Conservation (phyloP, 2,797 vertebrate genomes). For the Lutjanus argentimaculatus region DNA sequence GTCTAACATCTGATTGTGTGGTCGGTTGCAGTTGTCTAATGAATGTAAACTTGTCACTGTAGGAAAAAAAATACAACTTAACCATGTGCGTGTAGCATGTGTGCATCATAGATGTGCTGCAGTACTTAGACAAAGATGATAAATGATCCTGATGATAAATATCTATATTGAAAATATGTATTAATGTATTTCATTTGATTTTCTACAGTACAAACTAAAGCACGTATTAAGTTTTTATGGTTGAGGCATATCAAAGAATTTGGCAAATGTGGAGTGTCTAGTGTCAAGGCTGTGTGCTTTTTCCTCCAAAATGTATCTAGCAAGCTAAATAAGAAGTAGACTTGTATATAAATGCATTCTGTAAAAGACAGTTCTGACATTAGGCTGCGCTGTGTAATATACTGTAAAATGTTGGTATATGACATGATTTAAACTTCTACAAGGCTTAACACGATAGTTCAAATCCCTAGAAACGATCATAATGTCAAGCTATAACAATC, state of each 20-base stretch:
- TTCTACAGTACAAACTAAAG: neutral
- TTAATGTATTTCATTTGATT: neutral
- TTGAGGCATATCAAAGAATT: no score
- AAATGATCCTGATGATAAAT: no score
- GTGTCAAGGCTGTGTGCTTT: neutral
- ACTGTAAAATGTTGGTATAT: neutral
- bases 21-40: no score
- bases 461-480: conserved; percentile 15
- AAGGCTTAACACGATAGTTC: neutral
- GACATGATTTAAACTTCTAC: neutral
- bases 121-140: no score
- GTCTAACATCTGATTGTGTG: no score
- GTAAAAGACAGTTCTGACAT: no score
- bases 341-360: neutral
- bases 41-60: no score
- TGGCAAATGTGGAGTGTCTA: neutral
- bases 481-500: conserved; percentile 8
- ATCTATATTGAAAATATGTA: neutral
- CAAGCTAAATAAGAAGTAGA: neutral
- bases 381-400: neutral
- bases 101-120: no score
- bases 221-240: no score
- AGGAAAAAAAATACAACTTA: no score
- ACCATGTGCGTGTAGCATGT: no score
- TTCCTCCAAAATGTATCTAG: neutral